Evolutionary conservation across 2,888 invertebrate species (phyloP).

Genomic region (Caenorhabditis sulstoni): DNA sequence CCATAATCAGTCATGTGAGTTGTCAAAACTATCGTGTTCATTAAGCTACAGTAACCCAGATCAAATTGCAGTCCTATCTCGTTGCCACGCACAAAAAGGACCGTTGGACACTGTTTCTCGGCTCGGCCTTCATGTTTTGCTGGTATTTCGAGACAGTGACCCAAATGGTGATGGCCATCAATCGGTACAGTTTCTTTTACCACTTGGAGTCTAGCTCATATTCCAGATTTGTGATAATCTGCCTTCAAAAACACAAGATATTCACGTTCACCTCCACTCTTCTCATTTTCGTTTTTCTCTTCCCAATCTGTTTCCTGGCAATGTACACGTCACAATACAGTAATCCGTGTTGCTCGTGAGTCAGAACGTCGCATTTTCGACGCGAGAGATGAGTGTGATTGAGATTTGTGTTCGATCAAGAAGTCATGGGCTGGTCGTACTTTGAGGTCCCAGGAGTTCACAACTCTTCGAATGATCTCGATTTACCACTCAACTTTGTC

Average conservation of each 20-base stretch:
- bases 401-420: conserved; percentile 11
- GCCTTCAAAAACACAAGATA: neutral
- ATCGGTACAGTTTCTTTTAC: neutral
- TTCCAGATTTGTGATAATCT: conserved; percentile 8
- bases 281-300: neutral
- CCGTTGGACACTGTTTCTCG: neutral
- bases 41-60: too few relatives aligned
- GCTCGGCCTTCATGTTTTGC: conserved; percentile 12
- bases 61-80: neutral
- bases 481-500: neutral
- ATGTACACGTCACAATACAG: conserved; percentile 12
- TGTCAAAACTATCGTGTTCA: neutral
- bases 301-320: neutral
- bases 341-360: conserved; percentile 11
- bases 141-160: conserved; percentile 11
- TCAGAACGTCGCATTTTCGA: too few relatives aligned
- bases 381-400: neutral
- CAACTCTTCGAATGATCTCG: conserved; percentile 1
- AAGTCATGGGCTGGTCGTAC: neutral
- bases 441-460: neutral
- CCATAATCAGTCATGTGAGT: conserved; percentile 1
- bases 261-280: neutral
- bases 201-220: too few relatives aligned
- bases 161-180: conserved; percentile 8
- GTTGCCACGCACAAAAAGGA: neutral